Evolutionary conservation across 2,888 invertebrate species (phyloP).

Genomic region (Notodonta dromedarius): DNA sequence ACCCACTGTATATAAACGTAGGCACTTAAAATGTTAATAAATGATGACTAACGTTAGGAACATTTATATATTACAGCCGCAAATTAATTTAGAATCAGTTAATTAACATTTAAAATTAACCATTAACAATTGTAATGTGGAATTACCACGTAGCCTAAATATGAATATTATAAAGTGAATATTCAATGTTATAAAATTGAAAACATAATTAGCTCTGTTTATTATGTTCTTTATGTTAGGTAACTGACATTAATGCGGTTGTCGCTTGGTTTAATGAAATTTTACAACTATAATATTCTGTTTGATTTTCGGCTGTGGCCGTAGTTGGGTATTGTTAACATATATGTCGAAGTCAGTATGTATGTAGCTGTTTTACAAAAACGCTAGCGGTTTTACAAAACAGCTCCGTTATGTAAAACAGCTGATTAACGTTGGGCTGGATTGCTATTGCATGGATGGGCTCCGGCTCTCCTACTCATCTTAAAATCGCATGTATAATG

Average conservation of each 20-base stretch:
- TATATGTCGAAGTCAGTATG: not conserved
- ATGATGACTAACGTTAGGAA: not conserved
- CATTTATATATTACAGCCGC: not conserved
- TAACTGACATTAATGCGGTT: conserved; percentile 12
- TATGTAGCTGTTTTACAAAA: not conserved
- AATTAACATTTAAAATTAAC: not conserved
- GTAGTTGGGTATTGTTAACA: not conserved
- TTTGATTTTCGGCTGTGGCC: conserved; percentile 2
- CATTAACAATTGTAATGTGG: not conserved
- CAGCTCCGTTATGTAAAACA: too few relatives aligned
- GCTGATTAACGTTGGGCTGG: too few relatives aligned
- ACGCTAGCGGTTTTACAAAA: not conserved
- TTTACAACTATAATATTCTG: conserved; percentile 8
- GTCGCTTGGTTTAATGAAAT: conserved; percentile 11
- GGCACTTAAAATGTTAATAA: too few relatives aligned
- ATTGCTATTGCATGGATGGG: too few relatives aligned
- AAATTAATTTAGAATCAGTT: conserved; percentile 1
- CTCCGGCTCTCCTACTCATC: too few relatives aligned
- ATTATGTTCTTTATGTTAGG: conserved; percentile 14
- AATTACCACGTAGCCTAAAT: not conserved
- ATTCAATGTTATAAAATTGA: conserved; percentile 8
- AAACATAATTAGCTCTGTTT: conserved; percentile 12
- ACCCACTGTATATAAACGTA: not conserved
- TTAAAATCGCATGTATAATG: too few relatives aligned
- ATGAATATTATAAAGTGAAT: conserved; percentile 11